Evolutionary conservation across 2,888 invertebrate species (phyloP), one percentile per base, ranked within the genome.

Genomic region (Apantesis nais): DNA sequence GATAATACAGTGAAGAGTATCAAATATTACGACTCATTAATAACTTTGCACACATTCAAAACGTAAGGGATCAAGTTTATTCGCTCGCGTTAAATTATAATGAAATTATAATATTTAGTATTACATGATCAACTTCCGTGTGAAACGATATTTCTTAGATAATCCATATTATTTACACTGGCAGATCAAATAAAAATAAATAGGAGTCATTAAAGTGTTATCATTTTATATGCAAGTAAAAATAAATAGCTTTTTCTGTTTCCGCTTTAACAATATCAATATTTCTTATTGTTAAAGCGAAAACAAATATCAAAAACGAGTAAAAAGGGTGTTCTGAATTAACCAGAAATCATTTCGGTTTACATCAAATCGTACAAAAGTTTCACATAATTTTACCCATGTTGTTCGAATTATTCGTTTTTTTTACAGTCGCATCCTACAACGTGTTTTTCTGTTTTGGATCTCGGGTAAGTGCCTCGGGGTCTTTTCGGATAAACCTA

Each of bases 141-240:
- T 31, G 19, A 41, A 65, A 12, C 16, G 31, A 29, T 8, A 58
- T 41, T 29, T 58, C 11, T 66, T 41, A 39, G 66, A 65, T 55
- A 55, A 37, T 39, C 29, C 11, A 19, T 58, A 55, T 19, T 66
- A 52, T 66, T 37, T 25, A 29, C 29, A 29, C 29, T 55, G 37
- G 14, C 34, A 37, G 52, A 37, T 66, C 8, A 34, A 66, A 66
- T 37, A 29, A 55, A 58, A 55, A 58, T 66, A 55, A 66, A 66
- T 39, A 25, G n/a, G 3, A 29, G 55, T 39, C 29, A 66, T 66
- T 66, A 58, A 29, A n/a, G 12, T 39, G 55, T 39, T 29, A 65
- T 5, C 8, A 58, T 41, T 3, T 66, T 41, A 66, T 41, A 11
- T 58, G 66, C 29, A n/a, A 55, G 19, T 11, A 58, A 39, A 65